Evolutionary conservation across 2,113 vertebrate genomes (phyloP).

Genomic region (Tonatia bakeri): DNA sequence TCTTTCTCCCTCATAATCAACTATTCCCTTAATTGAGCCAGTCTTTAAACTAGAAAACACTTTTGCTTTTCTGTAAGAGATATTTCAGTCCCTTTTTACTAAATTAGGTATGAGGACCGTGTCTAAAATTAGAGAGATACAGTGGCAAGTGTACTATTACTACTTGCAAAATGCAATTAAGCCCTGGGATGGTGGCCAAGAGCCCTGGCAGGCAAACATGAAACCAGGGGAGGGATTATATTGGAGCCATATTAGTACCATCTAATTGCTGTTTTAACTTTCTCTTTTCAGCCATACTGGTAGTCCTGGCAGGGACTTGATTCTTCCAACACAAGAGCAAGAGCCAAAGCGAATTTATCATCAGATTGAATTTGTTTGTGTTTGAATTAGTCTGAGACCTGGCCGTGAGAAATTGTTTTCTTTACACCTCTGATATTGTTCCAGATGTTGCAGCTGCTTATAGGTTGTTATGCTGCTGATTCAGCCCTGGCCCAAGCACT

Average conservation of each 20-base stretch:
- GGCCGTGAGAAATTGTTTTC: slow-evolving; percentile 11
- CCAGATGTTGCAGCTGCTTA: slow-evolving; percentile 40
- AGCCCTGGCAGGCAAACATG: slow-evolving; percentile 49
- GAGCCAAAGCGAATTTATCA: slow-evolving; percentile 44
- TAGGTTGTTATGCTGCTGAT: neutral
- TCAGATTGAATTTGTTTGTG: slow-evolving; percentile 47
- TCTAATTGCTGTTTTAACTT: slow-evolving; percentile 59
- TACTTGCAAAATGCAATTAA: slow-evolving; percentile 62
- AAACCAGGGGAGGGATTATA: slow-evolving; percentile 23
- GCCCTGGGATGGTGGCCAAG: slow-evolving; percentile 52
- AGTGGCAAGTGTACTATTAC: neutral
- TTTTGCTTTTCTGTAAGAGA: slow-evolving; percentile 22
- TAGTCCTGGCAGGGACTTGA: slow-evolving; percentile 20
- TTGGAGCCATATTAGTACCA: slow-evolving; percentile 17
- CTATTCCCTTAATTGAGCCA: neutral
- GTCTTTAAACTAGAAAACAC: slow-evolving; percentile 31
- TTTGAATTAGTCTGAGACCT: slow-evolving; percentile 47
- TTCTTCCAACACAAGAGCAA: slow-evolving; percentile 26
- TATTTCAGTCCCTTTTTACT: slow-evolving; percentile 29
- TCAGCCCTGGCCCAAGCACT: neutral
- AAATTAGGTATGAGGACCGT: neutral
- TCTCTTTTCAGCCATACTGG: slow-evolving; percentile 17
- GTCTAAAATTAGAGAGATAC: slow-evolving; percentile 8
- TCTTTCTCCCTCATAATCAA: neutral
- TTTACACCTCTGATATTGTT: slow-evolving; percentile 26